Evolutionary conservation across 2,797 vertebrate genomes (phyloP).

Genomic region (Choloepus didactylus): DNA sequence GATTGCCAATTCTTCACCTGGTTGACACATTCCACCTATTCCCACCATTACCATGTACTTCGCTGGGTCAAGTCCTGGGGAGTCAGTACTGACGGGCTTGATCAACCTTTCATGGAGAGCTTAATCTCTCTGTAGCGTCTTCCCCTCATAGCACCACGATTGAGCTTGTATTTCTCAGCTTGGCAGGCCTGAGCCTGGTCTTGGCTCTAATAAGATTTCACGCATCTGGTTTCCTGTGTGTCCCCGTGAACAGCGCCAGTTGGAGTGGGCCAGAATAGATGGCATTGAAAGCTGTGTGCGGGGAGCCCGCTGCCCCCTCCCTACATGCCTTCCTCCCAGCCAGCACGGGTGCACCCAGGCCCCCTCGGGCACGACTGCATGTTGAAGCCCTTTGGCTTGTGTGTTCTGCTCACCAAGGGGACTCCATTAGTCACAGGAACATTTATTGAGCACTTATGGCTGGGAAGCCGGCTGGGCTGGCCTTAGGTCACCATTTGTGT

Average conservation of each 20-base stretch:
- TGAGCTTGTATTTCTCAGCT: slow-evolving; percentile 7
- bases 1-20: neutral
- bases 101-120: neutral
- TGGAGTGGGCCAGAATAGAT: neutral
- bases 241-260: neutral
- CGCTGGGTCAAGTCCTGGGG: neutral
- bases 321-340: neutral
- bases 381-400: neutral
- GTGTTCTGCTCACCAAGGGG: neutral
- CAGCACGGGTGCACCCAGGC: neutral
- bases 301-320: neutral
- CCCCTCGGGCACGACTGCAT: neutral
- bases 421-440: accelerated
- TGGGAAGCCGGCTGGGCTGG: neutral
- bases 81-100: neutral
- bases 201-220: slow-evolving; percentile 37
- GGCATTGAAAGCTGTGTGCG: neutral
- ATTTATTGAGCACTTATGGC: neutral
- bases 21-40: neutral
- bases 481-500: neutral
- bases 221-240: neutral
- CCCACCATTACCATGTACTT: neutral
- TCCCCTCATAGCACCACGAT: neutral
- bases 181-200: neutral
- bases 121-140: neutral